phyloP scores from a whole-genome alignment of 2,888 invertebrate genomes.

The Urechis unicinctus region DNA sequence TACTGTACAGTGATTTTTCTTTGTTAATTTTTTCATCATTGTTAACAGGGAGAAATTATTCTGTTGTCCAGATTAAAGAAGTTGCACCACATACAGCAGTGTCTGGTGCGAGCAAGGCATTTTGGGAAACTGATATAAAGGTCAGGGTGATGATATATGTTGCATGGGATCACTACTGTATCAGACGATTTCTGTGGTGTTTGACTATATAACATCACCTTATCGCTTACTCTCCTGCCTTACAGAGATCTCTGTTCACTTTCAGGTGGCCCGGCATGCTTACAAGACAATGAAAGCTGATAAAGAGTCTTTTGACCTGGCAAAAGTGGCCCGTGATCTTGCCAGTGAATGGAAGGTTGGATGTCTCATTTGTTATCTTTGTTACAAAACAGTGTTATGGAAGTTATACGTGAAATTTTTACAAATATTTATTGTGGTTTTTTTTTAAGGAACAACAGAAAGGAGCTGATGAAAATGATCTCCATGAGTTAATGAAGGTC shows the following conservation, averaged over 20 bases:
- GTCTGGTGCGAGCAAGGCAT: constrained; percentile 63
- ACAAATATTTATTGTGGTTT: no score
- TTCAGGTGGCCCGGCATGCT: constrained; percentile 59
- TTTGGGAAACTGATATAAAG: constrained; percentile 75
- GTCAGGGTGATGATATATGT: constrained; percentile 38
- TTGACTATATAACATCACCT: not conserved
- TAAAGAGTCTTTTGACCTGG: constrained; percentile 6
- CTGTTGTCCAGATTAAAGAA: not conserved
- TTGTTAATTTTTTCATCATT: not conserved
- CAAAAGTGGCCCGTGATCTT: constrained; percentile 7
- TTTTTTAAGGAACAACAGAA: no score
- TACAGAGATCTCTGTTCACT: not conserved
- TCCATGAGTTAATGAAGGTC: no score
- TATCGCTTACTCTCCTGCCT: not conserved
- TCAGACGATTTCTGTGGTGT: not conserved
- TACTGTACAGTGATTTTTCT: not conserved
- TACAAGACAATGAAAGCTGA: constrained; percentile 57
- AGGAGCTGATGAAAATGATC: no score
- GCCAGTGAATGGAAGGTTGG: constrained; percentile 4
- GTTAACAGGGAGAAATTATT: constrained; percentile 2
- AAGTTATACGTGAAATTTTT: no score
- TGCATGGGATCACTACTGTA: not conserved
- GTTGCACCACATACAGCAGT: constrained; percentile 42
- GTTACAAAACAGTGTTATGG: no score
- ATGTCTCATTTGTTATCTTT: not conserved